Percentiles rank a stretch among this genome's conserved stretches.
Evolutionary conservation across 2,888 invertebrate species (phyloP).

Genomic region (Xestia sexstrigata): DNA sequence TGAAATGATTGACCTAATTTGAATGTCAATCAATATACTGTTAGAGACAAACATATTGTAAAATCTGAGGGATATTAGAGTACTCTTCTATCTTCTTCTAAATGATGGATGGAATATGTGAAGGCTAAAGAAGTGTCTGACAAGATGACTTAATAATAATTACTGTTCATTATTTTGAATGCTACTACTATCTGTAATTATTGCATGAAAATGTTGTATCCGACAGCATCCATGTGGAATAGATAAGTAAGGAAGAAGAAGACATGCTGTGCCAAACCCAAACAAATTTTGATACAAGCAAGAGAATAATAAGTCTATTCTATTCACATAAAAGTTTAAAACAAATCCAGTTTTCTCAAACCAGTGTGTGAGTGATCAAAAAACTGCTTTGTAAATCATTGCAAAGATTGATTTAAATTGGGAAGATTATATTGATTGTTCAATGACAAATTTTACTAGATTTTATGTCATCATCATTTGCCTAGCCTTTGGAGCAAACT

Average conservation of each 20-base stretch:
- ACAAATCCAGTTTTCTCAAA: neutral
- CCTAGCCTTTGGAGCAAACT: neutral
- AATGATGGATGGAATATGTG: too few species aligned
- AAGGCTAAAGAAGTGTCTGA: too few species aligned
- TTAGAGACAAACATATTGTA: neutral
- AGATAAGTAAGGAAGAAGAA: too few species aligned
- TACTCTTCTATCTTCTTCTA: too few species aligned
- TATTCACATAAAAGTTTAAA: neutral
- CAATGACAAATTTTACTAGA: neutral
- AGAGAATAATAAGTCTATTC: neutral
- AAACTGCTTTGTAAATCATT: neutral
- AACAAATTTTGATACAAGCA: neutral
- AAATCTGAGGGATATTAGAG: too few species aligned
- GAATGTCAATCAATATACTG: neutral
- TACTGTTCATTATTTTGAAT: too few species aligned
- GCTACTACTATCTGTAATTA: too few species aligned
- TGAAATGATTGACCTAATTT: constrained; percentile 12
- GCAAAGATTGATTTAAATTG: constrained; percentile 6
- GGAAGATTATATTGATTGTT: neutral
- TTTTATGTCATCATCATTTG: neutral
- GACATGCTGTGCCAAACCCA: too few species aligned
- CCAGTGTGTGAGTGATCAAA: neutral
- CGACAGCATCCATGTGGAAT: too few species aligned
- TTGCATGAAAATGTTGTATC: too few species aligned
- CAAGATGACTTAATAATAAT: too few species aligned